Evolutionary conservation across 2,888 invertebrate species (phyloP), one percentile per base, ranked within the genome.

Genomic region (Orthonychiurus folsomi): DNA sequence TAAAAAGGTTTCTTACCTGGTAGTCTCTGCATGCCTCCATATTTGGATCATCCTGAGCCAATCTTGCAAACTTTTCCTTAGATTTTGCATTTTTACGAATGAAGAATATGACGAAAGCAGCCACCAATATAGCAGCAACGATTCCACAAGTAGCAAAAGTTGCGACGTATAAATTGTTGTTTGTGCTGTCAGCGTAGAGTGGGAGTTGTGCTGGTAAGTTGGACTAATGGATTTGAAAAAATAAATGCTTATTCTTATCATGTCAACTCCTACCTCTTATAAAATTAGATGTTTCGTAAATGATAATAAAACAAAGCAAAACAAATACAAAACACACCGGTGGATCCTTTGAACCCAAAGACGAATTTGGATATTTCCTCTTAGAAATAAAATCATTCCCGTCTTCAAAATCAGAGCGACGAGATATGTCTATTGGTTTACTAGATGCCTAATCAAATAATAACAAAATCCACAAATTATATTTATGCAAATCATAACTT

Each of bases 21-120:
- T 95, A 95, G 75, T 94, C 93, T 75, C 91, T 89, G 67, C 89
- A 92, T 24, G 92, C 89, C 77, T 90, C 88, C 20, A 68, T 66
- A 2, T 64, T 66, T 9, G 89, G 86, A 72, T 92, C 93, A 0
- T 81, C 81, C 56, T 81, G 79, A 2, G 77, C 75, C 3, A 93
- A 78, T n/a, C 87, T 88, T 61, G 86, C 85, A 70, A 93, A 79
- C 76, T 94, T 94, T 70, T 88, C 86, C 69, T 86, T 85, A 21
- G 86, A 84, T 67, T 83, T 84, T 62, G 87, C 84, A 73, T 93
- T 89, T 1, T 86, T 83, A 68, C 86, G 84, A 61, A 92, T 83
- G 58, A 93, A 78, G 63, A 86, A 80, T 63, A 88, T 75, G 2
- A 85, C 81, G 1, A 84, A 81, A 1, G 86, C 83, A 50, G 79